Evolutionary conservation across 1,140 invertebrate genomes (phyloP).

Genomic region (Heliconius eleuchia): DNA sequence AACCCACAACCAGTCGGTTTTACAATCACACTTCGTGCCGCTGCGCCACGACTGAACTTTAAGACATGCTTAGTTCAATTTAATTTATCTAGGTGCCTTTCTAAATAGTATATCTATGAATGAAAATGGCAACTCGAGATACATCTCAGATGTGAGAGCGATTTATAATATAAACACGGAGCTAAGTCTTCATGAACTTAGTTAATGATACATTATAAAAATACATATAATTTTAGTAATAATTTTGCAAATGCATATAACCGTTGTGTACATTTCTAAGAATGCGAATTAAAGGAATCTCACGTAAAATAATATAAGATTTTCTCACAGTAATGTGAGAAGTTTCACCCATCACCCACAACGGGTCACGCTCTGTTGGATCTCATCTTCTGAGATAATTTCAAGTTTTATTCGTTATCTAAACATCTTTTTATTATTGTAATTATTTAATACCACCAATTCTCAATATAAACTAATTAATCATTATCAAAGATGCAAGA

Average conservation of each 20-base stretch:
- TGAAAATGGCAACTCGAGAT: no score
- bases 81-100: not conserved
- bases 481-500: not conserved
- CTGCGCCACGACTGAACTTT: not conserved
- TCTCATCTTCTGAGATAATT: slow-evolving; percentile 32
- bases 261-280: slow-evolving; percentile 27
- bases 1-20: no score
- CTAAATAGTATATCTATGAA: not conserved
- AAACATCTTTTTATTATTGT: not conserved
- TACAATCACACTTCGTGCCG: no score
- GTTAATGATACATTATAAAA: slow-evolving; percentile 21
- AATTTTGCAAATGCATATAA: slow-evolving; percentile 26
- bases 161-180: no score
- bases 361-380: slow-evolving; percentile 42
- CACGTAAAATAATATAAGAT: slow-evolving; percentile 58
- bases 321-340: slow-evolving; percentile 73
- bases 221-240: slow-evolving; percentile 24
- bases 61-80: not conserved
- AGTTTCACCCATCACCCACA: slow-evolving; percentile 46
- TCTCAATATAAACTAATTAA: not conserved
- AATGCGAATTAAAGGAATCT: slow-evolving; percentile 42
- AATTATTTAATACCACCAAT: not conserved
- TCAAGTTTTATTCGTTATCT: slow-evolving; percentile 24
- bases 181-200: not conserved
- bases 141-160: no score